These are phyloP conservation scores for Drosophila oshimai DNA, from an alignment of 1,140 invertebrate genomes.

Conservation along the genomic window DNA sequence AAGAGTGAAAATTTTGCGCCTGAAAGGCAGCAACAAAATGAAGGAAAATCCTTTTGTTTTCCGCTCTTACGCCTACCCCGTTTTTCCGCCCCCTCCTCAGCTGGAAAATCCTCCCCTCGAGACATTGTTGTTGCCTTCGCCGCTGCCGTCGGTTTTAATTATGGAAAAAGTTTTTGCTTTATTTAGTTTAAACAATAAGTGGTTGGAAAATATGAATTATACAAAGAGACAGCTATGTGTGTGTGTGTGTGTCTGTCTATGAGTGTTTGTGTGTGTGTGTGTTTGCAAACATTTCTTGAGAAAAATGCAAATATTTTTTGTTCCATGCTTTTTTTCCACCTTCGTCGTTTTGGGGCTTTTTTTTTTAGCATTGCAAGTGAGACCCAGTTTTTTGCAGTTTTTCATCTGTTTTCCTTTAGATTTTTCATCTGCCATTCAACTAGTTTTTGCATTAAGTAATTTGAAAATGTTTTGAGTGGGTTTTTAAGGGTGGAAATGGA, in stretches of 20 bases:
- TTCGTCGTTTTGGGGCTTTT: slow-evolving; percentile 21
- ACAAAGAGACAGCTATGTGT: slow-evolving; percentile 47
- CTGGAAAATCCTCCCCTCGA: not conserved
- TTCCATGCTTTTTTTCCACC: slow-evolving; percentile 14
- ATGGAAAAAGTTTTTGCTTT: slow-evolving; percentile 77
- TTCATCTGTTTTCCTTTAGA: slow-evolving; percentile 7
- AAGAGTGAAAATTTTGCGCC: slow-evolving; percentile 39
- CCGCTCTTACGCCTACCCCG: slow-evolving; percentile 47
- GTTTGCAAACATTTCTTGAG: slow-evolving; percentile 47
- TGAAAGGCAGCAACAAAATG: slow-evolving; percentile 18
- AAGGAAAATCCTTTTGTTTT: slow-evolving; percentile 64
- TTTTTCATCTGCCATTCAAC: slow-evolving; percentile 11
- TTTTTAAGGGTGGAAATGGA: not conserved
- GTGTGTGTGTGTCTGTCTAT: not conserved
- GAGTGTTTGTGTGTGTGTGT: not conserved
- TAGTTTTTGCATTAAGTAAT: slow-evolving; percentile 48
- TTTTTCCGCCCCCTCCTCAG: not conserved
- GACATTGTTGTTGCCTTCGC: slow-evolving; percentile 6
- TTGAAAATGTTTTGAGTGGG: slow-evolving; percentile 16
- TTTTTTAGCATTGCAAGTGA: slow-evolving; percentile 54
- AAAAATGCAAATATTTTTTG: slow-evolving; percentile 61
- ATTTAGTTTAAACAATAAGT: slow-evolving; percentile 77
- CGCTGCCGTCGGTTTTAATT: slow-evolving; percentile 66
- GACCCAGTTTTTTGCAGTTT: slow-evolving; percentile 28
- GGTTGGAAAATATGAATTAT: slow-evolving; percentile 77